phyloP scores from a whole-genome alignment of 2,888 invertebrate genomes.

The Andrena dorsata region DNA sequence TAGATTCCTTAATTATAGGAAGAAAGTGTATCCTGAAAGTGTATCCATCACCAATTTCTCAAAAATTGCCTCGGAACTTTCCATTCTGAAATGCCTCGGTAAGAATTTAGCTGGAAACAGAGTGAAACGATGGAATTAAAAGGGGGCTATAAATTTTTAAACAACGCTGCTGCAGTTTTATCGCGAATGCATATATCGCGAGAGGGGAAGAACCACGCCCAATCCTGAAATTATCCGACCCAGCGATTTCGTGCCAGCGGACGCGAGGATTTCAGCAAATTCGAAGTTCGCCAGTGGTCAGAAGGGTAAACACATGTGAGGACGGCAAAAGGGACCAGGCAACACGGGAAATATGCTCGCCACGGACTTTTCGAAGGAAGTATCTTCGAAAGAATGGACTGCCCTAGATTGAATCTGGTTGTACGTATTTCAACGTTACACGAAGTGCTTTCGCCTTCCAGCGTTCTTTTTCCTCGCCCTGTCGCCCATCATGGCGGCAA shows the following conservation, averaged over 20 bases:
- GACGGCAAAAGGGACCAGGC: constrained; percentile 30
- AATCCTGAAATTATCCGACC: constrained; percentile 73
- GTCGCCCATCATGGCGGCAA: neutral
- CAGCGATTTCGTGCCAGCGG: constrained; percentile 68
- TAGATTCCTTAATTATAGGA: too few species aligned
- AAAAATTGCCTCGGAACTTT: neutral
- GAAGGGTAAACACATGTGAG: constrained; percentile 47
- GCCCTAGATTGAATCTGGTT: constrained; percentile 15
- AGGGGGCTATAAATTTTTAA: constrained; percentile 14
- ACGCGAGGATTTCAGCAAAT: constrained; percentile 62
- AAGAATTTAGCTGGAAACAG: neutral
- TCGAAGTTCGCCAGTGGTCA: constrained; percentile 59
- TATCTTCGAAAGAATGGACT: constrained; percentile 58
- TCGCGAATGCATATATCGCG: constrained; percentile 13
- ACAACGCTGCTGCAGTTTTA: neutral
- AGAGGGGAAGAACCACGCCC: constrained; percentile 15
- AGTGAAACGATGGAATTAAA: neutral
- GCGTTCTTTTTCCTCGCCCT: neutral
- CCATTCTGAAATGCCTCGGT: neutral
- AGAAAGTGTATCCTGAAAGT: neutral
- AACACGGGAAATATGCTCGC: constrained; percentile 42
- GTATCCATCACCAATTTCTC: neutral
- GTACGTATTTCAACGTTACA: constrained; percentile 26
- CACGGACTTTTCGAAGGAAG: constrained; percentile 57
- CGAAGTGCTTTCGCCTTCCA: constrained; percentile 31